A percentile compares a stretch with the other conserved stretches of the same genome.
These are phyloP conservation scores for Canis aureus DNA, from an alignment of 2,113 vertebrate genomes.

Conservation along the genomic window DNA sequence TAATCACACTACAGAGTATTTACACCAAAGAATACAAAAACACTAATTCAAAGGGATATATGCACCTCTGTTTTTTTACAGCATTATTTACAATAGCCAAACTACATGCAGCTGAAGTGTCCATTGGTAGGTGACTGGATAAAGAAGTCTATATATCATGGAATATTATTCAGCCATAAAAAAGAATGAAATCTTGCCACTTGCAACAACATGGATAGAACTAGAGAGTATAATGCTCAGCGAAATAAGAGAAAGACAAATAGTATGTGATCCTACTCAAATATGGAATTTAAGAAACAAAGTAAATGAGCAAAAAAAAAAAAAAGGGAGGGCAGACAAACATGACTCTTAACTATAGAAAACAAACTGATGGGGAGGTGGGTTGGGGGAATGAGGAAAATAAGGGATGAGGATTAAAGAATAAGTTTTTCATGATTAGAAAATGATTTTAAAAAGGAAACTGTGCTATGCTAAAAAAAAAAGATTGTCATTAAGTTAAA, in stretches of 20 bases:
- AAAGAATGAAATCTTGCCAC: background rate
- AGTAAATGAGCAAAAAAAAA: background rate
- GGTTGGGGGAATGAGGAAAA: background rate
- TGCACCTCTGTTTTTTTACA: background rate
- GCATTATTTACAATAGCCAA: background rate
- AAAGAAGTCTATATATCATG: background rate
- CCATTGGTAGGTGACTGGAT: background rate
- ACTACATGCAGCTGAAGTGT: background rate
- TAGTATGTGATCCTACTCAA: background rate
- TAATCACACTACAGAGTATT: background rate
- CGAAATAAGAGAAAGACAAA: background rate
- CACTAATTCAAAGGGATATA: background rate
- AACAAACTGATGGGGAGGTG: background rate
- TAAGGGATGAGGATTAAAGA: background rate
- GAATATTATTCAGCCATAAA: background rate
- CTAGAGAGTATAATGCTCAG: background rate
- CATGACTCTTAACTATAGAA: background rate
- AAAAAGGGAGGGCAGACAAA: background rate
- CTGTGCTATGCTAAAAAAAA: background rate
- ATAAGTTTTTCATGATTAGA: background rate
- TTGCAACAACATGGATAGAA: background rate
- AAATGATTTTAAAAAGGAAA: background rate
- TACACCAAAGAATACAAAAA: background rate
- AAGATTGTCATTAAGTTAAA: background rate
- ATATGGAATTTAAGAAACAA: background rate